These are phyloP conservation scores for Eospalax fontanierii DNA, from an alignment of 2,797 vertebrate species.

Conservation along the genomic window DNA sequence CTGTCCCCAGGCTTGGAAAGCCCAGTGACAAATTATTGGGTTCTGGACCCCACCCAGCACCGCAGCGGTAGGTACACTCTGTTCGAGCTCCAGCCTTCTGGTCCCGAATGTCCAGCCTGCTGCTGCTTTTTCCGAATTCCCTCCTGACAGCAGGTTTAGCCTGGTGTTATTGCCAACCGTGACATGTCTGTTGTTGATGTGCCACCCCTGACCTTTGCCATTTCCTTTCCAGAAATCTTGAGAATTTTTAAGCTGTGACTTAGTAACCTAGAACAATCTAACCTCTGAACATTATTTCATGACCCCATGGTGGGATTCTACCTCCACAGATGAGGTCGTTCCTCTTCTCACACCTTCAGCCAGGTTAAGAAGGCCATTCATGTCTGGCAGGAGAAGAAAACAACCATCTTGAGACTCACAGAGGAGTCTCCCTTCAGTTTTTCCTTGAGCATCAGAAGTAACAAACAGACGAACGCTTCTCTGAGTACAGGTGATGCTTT, in stretches of 20 bases:
- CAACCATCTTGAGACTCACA: constrained; percentile 24
- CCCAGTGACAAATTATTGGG: constrained; percentile 40
- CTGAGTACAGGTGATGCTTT: background rate
- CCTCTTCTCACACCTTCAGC: background rate
- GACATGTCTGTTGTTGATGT: background rate
- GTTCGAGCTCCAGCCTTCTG: constrained; percentile 61
- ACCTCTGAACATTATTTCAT: constrained; percentile 48
- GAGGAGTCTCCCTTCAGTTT: constrained; percentile 29
- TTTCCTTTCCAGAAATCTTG: constrained; percentile 35
- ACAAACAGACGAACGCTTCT: background rate
- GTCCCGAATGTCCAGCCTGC: constrained; percentile 35
- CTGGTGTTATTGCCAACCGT: constrained; percentile 18
- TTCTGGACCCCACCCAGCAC: constrained; percentile 64
- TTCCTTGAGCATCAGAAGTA: constrained; percentile 49
- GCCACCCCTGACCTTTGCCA: constrained; percentile 22
- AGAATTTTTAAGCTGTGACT: constrained; percentile 59
- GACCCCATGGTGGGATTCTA: background rate
- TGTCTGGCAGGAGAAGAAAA: constrained; percentile 38
- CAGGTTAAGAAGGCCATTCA: constrained; percentile 42
- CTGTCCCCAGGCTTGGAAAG: constrained; percentile 71
- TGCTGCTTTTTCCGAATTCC: constrained; percentile 45
- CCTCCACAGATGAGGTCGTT: background rate
- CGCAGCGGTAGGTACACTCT: constrained; percentile 43
- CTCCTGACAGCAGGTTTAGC: constrained; percentile 40
- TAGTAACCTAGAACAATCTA: constrained; percentile 16